These are phyloP conservation scores for Amia ocellicauda DNA, from an alignment of 2,113 vertebrate species.

Conservation along the genomic window DNA sequence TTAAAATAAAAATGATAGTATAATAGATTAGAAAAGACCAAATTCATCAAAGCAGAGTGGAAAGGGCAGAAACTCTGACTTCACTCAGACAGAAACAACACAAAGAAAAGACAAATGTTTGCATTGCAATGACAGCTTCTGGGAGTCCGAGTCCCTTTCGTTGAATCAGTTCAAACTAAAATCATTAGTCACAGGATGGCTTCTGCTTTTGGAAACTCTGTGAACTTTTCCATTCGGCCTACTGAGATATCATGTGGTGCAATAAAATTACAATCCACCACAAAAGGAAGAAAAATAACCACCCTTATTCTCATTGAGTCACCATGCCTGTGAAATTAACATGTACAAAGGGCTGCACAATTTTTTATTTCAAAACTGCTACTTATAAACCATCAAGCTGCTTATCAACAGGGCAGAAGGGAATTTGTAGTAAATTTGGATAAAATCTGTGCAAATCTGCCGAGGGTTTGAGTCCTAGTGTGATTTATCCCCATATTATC, in stretches of 20 bases:
- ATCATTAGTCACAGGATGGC: not conserved
- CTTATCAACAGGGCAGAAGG: slow-evolving; percentile 1
- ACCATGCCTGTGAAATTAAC: not conserved
- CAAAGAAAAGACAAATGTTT: no score
- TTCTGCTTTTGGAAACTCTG: not conserved
- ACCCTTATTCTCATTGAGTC: not conserved
- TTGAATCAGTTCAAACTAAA: not conserved
- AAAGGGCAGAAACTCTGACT: no score
- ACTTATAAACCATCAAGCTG: not conserved
- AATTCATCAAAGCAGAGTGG: no score
- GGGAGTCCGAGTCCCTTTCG: not conserved
- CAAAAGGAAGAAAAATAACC: not conserved
- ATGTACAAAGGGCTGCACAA: not conserved
- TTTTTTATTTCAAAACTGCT: slow-evolving; percentile 1
- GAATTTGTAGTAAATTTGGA: slow-evolving; percentile 17
- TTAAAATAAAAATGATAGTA: no score
- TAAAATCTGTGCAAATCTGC: slow-evolving; percentile 2
- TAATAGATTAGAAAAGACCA: no score
- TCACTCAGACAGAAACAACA: no score
- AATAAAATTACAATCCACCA: not conserved
- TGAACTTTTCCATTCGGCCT: not conserved
- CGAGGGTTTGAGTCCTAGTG: not conserved
- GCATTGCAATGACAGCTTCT: not conserved
- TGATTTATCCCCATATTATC: slow-evolving; percentile 7
- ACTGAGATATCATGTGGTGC: not conserved